Evolutionary conservation across 2,888 invertebrate genomes (phyloP), one percentile per base, ranked within the genome.

Genomic region (Neria commutata): DNA sequence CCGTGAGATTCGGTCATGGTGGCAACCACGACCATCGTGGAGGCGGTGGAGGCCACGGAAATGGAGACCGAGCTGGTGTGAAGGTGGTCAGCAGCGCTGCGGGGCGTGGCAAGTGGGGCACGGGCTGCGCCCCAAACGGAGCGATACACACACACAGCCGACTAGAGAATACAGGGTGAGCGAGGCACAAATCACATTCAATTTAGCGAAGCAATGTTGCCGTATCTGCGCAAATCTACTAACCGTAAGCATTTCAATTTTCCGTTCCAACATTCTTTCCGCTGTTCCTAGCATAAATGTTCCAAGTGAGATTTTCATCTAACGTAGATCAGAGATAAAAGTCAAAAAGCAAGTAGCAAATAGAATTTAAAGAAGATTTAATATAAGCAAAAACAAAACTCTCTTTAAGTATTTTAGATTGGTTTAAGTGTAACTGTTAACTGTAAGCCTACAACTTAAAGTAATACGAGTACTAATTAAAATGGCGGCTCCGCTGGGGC

Each of bases 1-100:
- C 77, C 77, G 73, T 77, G 77, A 77, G 75, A 76, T 74, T 74
- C 77, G 72, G 71, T 76, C 50, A 73, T 75, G 65, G 74, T 70
- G 71, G 73, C 75, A 62, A 71, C 76, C 60, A 68, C 74, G 46
- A 76, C 76, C 60, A 73, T 76, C 59, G 72, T 76, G 40, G 76
- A 74, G 65, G 72, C 72, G 55, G 63, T 74, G 65, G 72, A 74
- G 68, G 74, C 73, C 64, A 67, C 67, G 37, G 74, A 77, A 68
- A 76, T 76, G 76, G 77, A 77, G 69, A 77, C 77, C 64, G 77
- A 77, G 66, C 67, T 77, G 67, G 70, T 77, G 63, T 77, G 72
- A 70, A 42, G 21, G 58, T 60, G 25, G 68, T 69, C 70, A 71
- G 33, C n/a, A 26, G 26, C 34, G 49, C 19, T 6, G 33, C 8